Evolutionary conservation across 2,113 vertebrate species (phyloP).

Genomic region (Zosterops japonicus): DNA sequence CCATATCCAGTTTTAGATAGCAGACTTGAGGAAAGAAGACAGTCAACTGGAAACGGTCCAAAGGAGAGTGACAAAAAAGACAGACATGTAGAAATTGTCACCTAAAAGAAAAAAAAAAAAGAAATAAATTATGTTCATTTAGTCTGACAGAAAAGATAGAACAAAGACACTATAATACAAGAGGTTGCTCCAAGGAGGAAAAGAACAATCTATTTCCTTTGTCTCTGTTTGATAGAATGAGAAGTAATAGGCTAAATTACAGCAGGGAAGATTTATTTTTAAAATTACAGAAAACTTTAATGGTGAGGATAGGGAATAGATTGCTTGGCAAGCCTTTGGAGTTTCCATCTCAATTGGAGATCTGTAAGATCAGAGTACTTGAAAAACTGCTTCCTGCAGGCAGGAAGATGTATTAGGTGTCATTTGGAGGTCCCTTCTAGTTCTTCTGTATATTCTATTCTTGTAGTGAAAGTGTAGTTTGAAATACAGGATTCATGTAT

Average conservation of each 20-base stretch:
- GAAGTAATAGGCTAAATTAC: slow-evolving; percentile 32
- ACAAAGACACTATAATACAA: neutral
- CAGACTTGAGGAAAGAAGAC: neutral
- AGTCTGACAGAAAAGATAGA: slow-evolving; percentile 25
- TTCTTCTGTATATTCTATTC: slow-evolving; percentile 13
- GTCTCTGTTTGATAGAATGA: slow-evolving; percentile 16
- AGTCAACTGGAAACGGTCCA: neutral
- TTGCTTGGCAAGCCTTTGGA: slow-evolving; percentile 36
- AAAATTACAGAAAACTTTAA: slow-evolving; percentile 48
- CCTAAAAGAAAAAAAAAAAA: neutral
- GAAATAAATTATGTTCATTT: neutral
- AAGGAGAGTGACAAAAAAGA: neutral
- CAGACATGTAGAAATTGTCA: slow-evolving; percentile 15
- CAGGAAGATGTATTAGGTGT: slow-evolving; percentile 22
- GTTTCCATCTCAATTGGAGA: slow-evolving; percentile 31
- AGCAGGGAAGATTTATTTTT: slow-evolving; percentile 48
- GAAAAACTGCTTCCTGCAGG: slow-evolving; percentile 14
- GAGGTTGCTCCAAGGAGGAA: slow-evolving; percentile 25
- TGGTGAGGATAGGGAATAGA: slow-evolving; percentile 12
- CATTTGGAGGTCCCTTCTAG: neutral
- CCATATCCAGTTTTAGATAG: neutral
- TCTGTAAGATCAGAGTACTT: slow-evolving; percentile 11
- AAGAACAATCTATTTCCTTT: slow-evolving; percentile 39
- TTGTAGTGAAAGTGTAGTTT: slow-evolving; percentile 4
- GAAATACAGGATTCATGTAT: neutral